phyloP scores from a whole-genome alignment of 2,797 vertebrate species.

The Phataginus tetradactyla region DNA sequence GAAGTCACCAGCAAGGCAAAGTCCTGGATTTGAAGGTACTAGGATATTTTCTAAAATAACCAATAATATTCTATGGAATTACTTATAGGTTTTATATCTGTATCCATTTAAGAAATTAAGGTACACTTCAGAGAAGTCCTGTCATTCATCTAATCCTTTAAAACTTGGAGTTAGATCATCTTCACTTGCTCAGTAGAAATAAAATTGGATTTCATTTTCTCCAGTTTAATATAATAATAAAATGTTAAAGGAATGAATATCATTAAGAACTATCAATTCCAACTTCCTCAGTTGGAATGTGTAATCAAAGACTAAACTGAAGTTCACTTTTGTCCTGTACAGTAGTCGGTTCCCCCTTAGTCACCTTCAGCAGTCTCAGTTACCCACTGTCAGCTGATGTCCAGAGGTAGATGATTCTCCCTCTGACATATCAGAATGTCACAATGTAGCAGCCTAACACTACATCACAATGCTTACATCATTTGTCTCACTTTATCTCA shows the following conservation, averaged over 20 bases:
- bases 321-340: background rate
- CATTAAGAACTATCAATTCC: background rate
- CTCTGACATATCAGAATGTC: background rate
- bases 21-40: background rate
- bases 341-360: background rate
- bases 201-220: constrained; percentile 2
- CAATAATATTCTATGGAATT: background rate
- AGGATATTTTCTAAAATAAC: background rate
- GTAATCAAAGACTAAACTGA: background rate
- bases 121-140: background rate
- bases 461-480: background rate
- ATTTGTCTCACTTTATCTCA: background rate
- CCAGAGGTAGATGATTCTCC: background rate
- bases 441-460: background rate
- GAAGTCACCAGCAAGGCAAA: rapidly evolving
- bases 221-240: background rate
- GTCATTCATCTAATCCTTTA: background rate
- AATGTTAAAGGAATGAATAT: background rate
- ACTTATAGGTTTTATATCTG: background rate
- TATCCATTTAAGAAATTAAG: constrained; percentile 5
- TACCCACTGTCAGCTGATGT: background rate
- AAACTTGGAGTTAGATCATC: background rate
- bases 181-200: constrained; percentile 21
- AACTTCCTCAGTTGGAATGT: background rate
- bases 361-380: background rate